phyloP scores from a whole-genome alignment of 2,797 vertebrate genomes.

The Melanotaenia trifasciata region DNA sequence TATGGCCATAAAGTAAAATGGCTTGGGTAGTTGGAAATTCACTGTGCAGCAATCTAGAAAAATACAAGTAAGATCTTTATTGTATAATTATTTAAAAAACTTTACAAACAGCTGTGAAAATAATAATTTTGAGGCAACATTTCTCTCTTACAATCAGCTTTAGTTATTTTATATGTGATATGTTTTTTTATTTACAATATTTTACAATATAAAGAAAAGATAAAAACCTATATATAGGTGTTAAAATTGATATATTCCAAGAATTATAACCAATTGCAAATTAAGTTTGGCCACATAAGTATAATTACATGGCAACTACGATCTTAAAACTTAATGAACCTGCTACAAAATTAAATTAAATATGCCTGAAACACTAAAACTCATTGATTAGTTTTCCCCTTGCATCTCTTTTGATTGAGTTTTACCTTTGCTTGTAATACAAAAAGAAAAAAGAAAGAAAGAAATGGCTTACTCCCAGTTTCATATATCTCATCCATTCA shows the following conservation, averaged over 20 bases:
- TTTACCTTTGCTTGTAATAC: background rate
- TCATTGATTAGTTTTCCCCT: background rate
- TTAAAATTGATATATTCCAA: no score
- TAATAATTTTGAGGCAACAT: no score
- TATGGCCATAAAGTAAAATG: background rate
- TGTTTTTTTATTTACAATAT: background rate
- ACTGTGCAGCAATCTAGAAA: background rate
- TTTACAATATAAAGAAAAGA: background rate
- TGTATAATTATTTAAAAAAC: background rate
- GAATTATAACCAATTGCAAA: background rate
- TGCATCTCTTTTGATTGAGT: background rate
- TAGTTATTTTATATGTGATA: background rate
- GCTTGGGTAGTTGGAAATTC: background rate
- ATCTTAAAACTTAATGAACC: background rate
- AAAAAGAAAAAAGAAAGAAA: background rate
- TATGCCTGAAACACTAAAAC: background rate
- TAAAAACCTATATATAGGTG: no score
- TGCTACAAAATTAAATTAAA: background rate
- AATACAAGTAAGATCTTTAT: background rate
- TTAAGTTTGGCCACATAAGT: background rate
- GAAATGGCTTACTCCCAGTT: background rate
- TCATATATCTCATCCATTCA: conserved; percentile 6
- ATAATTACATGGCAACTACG: background rate
- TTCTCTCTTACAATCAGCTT: background rate
- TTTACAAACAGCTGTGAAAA: background rate